These are phyloP conservation scores for Eristalis arbustorum DNA, from an alignment of 2,888 invertebrate species.

Conservation along the genomic window DNA sequence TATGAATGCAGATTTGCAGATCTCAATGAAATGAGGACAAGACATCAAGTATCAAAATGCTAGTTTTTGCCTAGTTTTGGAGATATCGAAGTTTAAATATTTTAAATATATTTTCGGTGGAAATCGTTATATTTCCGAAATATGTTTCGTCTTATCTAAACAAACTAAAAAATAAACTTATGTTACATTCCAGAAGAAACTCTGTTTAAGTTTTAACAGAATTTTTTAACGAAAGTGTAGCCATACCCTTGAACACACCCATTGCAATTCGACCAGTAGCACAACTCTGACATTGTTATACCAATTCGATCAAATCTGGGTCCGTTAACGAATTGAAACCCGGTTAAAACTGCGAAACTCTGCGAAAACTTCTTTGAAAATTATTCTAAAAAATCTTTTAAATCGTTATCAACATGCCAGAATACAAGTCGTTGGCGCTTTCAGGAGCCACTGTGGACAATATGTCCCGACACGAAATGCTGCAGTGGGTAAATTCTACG, in stretches of 20 bases:
- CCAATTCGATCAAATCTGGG: background rate
- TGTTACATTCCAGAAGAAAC: no score
- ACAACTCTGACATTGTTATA: background rate
- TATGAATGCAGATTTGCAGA: no score
- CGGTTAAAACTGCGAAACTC: background rate
- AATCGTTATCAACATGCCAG: conserved; percentile 35
- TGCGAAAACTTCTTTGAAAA: background rate
- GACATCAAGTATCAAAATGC: no score
- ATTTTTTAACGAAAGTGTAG: background rate
- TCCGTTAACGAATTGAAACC: background rate
- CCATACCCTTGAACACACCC: background rate
- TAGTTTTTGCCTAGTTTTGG: no score
- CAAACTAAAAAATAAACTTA: no score
- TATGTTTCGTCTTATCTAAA: no score
- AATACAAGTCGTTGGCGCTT: conserved; percentile 35
- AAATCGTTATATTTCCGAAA: no score
- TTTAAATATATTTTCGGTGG: no score
- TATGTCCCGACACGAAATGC: conserved; percentile 98
- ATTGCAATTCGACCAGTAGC: background rate
- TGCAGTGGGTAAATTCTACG: conserved; percentile 98
- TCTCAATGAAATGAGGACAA: no score
- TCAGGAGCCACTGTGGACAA: conserved; percentile 81
- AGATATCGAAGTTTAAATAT: no score
- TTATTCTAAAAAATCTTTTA: background rate
- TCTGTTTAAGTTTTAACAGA: no score